Base-by-base conservation (phyloP, 2,797 vertebrate species). In the Myioborus miniatus region DNA sequence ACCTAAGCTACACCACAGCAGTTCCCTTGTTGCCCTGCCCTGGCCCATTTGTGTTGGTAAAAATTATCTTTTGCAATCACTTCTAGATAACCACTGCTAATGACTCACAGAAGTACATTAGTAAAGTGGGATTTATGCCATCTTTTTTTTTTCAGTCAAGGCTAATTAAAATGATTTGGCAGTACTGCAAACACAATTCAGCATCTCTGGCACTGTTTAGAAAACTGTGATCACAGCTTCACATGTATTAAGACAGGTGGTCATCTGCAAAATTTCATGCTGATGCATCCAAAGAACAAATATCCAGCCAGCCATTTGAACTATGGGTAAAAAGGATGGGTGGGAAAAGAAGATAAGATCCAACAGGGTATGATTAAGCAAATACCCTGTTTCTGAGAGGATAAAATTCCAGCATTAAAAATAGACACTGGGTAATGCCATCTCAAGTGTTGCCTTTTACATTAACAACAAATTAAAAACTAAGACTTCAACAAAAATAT, bases 221-320 rank as follows among this genome's bases (percentile, higher is more conserved):
- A 83, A 93, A 89, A 90, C 93, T 89, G 89, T 64, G 92, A 91
- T 75, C 79, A 72, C 94, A 96, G 80, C 44, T 96, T 95, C 72
- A 65, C 17, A 15, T 60, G 56, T 12, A 75, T 53, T 75, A 75
- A 69, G 59, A 50, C 80, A 65, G 70, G 89, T 81, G 92, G 77
- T 84, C 83, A 85, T 91, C 68, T 94, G 86, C 76, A 94, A 94
- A 78, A 82, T 83, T 49, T 74, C 92, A 72, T 68, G 79, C 85
- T 69, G 80, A 87, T 56, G 76, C 49, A 81, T 84, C 60, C 71
- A 47, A 89, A 92, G 32, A 87, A 77, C n/a, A 81, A 43, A 32
- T 50, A 87, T 52, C 39, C 37, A 78, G 60, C 29, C 52, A 91
- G 44, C 3, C 36, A 18, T 56, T 20, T 87, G 50, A 89, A 67